Percentiles rank a stretch among this genome's conserved stretches.
These are phyloP conservation scores for Eulemur mongoz DNA, from an alignment of 2,797 vertebrate genomes.

Conservation along the genomic window DNA sequence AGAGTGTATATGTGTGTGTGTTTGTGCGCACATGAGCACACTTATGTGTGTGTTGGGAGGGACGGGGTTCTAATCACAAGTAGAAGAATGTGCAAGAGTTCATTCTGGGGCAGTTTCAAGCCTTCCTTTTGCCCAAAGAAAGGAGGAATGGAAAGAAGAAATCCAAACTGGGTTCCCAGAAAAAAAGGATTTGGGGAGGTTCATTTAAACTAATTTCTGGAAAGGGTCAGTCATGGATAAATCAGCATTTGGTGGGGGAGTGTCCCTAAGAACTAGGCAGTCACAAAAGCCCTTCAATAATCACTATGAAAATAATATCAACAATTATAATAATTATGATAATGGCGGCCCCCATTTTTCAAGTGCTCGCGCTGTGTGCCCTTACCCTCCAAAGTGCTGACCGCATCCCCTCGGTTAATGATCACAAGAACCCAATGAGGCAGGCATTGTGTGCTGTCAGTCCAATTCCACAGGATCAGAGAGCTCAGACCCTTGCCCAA, in stretches of 20 bases:
- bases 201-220: background rate
- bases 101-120: background rate
- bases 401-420: rapidly evolving
- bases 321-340: background rate
- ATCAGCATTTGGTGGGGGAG: background rate
- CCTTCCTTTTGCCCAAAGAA: background rate
- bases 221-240: background rate
- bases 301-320: background rate
- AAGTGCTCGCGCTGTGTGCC: rapidly evolving
- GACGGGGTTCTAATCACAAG: background rate
- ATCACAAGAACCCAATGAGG: background rate
- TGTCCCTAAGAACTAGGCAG: background rate
- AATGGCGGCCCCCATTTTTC: background rate
- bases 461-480: background rate
- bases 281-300: background rate
- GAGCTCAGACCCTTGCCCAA: background rate
- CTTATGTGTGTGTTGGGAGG: background rate
- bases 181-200: background rate
- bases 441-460: no score
- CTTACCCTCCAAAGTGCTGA: rapidly evolving
- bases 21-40: rapidly evolving
- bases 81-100: background rate
- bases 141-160: background rate
- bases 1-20: background rate
- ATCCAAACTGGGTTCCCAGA: background rate